Percentiles rank a stretch among this genome's conserved stretches.
These are phyloP conservation scores for Lordiphosa mommai DNA, from an alignment of 1,140 invertebrate species.

Conservation along the genomic window DNA sequence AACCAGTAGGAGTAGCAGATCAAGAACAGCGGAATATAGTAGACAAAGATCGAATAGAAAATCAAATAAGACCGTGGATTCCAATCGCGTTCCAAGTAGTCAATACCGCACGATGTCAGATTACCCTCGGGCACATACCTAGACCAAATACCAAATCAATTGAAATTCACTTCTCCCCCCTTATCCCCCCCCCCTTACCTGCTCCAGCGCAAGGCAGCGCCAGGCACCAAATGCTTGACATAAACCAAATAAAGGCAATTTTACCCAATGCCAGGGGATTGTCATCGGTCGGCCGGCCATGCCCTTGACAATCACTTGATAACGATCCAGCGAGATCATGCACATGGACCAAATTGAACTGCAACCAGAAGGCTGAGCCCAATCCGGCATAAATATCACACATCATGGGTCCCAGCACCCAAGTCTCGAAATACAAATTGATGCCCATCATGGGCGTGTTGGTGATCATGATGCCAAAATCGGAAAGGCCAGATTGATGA, in stretches of 20 bases:
- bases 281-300: conserved; percentile 85
- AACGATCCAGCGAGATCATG: conserved; percentile 91
- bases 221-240: conserved; percentile 85
- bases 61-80: conserved; percentile 85
- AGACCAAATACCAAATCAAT: background rate
- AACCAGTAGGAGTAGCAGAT: conserved; percentile 90
- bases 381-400: conserved; percentile 90
- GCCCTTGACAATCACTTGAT: conserved; percentile 92
- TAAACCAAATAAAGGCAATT: conserved; percentile 86
- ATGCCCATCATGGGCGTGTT: conserved; percentile 92
- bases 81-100: conserved; percentile 87
- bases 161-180: too few species aligned
- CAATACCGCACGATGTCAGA: conserved; percentile 91
- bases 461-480: conserved; percentile 92
- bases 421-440: conserved; percentile 93
- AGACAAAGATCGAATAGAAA: conserved; percentile 86
- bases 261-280: conserved; percentile 84
- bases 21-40: conserved; percentile 85
- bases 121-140: conserved; percentile 94
- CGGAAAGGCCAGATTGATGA: conserved; percentile 83
- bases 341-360: conserved; percentile 93
- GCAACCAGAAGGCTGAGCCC: conserved; percentile 90
- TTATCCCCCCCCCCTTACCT: conserved; percentile 79
- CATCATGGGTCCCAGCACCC: conserved; percentile 90
- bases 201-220: conserved; percentile 85